Evolutionary conservation across 2,113 vertebrate genomes (phyloP).

Genomic region (Oriolus oriolus): DNA sequence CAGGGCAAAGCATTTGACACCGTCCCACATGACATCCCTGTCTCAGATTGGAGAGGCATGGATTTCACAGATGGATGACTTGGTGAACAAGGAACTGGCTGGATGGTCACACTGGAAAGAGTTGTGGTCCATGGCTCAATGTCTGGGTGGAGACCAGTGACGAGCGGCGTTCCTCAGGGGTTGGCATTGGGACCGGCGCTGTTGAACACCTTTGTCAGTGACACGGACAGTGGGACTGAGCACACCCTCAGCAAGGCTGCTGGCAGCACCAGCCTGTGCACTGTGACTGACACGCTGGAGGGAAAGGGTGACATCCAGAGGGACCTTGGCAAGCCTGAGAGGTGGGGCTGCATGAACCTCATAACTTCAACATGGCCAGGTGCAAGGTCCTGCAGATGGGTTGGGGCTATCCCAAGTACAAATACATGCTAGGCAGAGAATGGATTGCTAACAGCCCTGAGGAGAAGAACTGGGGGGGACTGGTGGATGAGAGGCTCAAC

Average conservation of each 20-base stretch:
- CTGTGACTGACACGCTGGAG: not conserved
- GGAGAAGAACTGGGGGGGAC: not conserved
- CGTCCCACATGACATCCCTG: too few relatives aligned
- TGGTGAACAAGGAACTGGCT: fast-evolving
- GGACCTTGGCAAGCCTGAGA: not conserved
- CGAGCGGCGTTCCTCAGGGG: fast-evolving
- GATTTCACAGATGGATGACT: not conserved
- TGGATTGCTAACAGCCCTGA: not conserved
- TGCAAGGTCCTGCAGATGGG: not conserved
- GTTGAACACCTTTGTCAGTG: fast-evolving
- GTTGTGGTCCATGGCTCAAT: not conserved
- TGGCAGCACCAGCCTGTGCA: not conserved
- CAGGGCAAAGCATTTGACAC: not conserved
- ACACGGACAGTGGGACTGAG: not conserved
- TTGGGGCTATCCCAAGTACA: not conserved
- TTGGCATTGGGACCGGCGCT: fast-evolving
- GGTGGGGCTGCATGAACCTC: not conserved
- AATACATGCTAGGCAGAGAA: not conserved
- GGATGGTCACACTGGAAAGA: not conserved
- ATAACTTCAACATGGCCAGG: not conserved
- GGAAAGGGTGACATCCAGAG: not conserved
- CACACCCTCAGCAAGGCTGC: not conserved
- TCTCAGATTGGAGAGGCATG: not conserved
- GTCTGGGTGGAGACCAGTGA: not conserved
- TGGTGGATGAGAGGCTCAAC: not conserved